phyloP scores from a whole-genome alignment of 1,140 invertebrate species.

The Oreohelix idahoensis region DNA sequence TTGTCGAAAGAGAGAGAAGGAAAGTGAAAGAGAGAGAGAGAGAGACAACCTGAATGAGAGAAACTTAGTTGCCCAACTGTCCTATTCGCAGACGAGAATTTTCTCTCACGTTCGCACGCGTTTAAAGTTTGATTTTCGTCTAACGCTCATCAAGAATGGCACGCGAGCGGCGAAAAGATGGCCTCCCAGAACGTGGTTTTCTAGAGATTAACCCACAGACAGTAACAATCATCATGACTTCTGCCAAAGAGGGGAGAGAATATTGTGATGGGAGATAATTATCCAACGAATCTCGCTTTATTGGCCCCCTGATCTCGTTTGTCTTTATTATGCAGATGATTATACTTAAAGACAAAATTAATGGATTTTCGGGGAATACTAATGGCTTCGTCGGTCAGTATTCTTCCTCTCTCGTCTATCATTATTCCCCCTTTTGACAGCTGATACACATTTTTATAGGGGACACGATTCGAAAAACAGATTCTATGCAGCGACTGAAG shows the following conservation, averaged over 20 bases:
- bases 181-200: background rate
- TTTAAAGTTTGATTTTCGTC: background rate
- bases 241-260: background rate
- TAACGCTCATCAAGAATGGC: background rate
- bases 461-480: background rate
- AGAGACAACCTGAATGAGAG: background rate
- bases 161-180: background rate
- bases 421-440: background rate
- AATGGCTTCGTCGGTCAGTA: background rate
- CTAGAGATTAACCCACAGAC: background rate
- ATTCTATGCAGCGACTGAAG: background rate
- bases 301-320: background rate
- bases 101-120: background rate
- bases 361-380: background rate
- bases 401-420: background rate
- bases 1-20: constrained; percentile 5
- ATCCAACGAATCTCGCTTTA: background rate
- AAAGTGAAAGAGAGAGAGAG: constrained; percentile 18
- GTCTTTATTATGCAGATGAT: background rate
- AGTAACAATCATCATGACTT: background rate
- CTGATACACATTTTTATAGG: background rate
- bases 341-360: background rate
- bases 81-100: background rate
- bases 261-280: constrained; percentile 1
- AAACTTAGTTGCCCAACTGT: background rate